Evolutionary conservation across 2,113 vertebrate species (phyloP).

Genomic region (Eubucco bourcierii): DNA sequence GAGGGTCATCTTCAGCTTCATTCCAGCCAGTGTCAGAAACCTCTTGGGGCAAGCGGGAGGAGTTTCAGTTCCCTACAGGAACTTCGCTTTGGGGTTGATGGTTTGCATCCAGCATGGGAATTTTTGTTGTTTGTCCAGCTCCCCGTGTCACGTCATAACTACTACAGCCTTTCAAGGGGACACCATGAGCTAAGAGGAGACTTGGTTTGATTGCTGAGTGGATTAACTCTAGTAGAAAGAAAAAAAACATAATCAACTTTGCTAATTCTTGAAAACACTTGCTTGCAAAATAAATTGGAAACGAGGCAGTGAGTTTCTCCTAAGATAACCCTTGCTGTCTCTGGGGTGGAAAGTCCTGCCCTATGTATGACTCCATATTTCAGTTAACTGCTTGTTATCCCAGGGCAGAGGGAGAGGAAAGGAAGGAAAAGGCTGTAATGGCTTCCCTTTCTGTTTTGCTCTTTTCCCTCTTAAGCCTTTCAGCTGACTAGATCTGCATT

Average conservation of each 20-base stretch:
- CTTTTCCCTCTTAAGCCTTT: not conserved
- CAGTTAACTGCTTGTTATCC: not conserved
- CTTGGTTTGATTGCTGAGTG: not conserved
- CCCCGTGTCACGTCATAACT: not conserved
- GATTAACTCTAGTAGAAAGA: not conserved
- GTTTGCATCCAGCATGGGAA: not conserved
- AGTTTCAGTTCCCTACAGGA: accelerated
- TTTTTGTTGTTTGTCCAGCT: not conserved
- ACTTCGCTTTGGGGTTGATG: accelerated
- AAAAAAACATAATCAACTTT: not conserved
- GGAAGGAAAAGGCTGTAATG: not conserved
- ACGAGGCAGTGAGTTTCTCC: not conserved
- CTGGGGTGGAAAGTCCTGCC: not conserved
- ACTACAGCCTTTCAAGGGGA: accelerated
- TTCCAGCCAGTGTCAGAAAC: not conserved
- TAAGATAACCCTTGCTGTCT: not conserved
- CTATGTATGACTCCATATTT: accelerated
- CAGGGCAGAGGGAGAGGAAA: not conserved
- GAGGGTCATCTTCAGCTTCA: not conserved
- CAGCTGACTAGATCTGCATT: not conserved
- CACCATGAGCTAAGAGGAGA: accelerated
- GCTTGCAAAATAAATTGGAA: not conserved
- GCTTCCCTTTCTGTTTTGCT: no score
- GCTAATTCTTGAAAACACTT: not conserved
- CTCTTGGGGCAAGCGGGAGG: not conserved